Evolutionary conservation across 2,888 invertebrate genomes (phyloP).

Genomic region (Napeogenes sylphis): DNA sequence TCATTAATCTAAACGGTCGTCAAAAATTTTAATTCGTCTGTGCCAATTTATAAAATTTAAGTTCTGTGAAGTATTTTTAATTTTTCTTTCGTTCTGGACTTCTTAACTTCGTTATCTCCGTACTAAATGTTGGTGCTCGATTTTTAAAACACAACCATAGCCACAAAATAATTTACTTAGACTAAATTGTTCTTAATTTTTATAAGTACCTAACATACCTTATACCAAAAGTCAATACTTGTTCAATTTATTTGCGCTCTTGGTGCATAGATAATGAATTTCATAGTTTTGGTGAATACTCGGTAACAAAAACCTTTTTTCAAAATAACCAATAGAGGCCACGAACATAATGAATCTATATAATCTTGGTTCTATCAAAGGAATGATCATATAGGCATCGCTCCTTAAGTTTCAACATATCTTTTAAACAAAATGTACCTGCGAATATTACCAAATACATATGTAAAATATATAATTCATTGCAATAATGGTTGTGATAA

Average conservation of each 20-base stretch:
- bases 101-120: not conserved
- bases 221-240: too few relatives aligned
- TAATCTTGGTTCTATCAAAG: conserved; percentile 4
- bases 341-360: too few relatives aligned
- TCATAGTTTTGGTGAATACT: too few relatives aligned
- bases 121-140: conserved; percentile 11
- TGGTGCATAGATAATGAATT: too few relatives aligned
- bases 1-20: conserved; percentile 5
- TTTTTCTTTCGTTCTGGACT: not conserved
- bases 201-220: not conserved
- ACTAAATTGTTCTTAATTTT: not conserved
- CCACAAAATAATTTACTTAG: conserved; percentile 1
- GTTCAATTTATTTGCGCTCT: too few relatives aligned
- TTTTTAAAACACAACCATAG: not conserved
- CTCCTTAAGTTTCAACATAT: conserved; percentile 36
- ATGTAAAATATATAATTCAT: conserved; percentile 49
- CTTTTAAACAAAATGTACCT: conserved; percentile 58
- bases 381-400: not conserved
- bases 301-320: too few relatives aligned
- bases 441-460: conserved; percentile 63
- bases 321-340: too few relatives aligned
- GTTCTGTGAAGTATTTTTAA: conserved; percentile 12
- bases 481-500: conserved; percentile 75
- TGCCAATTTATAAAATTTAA: conserved; percentile 25
- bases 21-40: conserved; percentile 22